Evolutionary conservation across 2,888 invertebrate species (phyloP).

Genomic region (Drosophila setosimentum): DNA sequence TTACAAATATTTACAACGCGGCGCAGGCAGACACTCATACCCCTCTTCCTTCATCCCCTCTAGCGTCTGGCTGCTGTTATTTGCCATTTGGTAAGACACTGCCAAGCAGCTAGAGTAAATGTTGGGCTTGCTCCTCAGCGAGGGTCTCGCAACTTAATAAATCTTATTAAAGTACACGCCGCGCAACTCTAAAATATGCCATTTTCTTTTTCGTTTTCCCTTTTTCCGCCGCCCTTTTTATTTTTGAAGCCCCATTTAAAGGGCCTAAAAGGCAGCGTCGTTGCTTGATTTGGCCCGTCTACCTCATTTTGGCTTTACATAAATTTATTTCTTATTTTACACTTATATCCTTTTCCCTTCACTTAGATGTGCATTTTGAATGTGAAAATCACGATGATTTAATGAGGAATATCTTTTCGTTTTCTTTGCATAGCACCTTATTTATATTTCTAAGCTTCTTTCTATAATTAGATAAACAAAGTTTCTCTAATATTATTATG

Average conservation of each 20-base stretch:
- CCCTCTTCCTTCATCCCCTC: background rate
- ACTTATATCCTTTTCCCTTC: background rate
- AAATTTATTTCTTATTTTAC: constrained; percentile 48
- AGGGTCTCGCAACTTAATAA: constrained; percentile 68
- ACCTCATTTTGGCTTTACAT: constrained; percentile 49
- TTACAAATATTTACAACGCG: constrained; percentile 77
- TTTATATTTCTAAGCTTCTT: background rate
- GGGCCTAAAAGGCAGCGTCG: constrained; percentile 12
- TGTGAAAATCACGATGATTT: background rate
- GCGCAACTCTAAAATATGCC: constrained; percentile 65
- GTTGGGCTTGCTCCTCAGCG: constrained; percentile 36
- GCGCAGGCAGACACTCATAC: constrained; percentile 33
- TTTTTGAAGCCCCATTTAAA: constrained; percentile 13
- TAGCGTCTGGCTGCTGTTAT: constrained; percentile 32
- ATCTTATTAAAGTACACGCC: constrained; percentile 75
- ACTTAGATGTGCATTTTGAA: background rate
- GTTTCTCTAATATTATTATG: background rate
- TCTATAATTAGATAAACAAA: background rate
- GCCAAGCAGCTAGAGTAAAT: constrained; percentile 54
- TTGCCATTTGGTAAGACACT: constrained; percentile 63
- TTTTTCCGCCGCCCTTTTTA: constrained; percentile 4
- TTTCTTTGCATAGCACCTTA: background rate
- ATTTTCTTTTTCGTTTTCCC: constrained; percentile 35
- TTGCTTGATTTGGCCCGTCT: constrained; percentile 34
- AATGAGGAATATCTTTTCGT: background rate